Conservation (phyloP, 2,113 vertebrate species). For the Nannospalax galili region DNA sequence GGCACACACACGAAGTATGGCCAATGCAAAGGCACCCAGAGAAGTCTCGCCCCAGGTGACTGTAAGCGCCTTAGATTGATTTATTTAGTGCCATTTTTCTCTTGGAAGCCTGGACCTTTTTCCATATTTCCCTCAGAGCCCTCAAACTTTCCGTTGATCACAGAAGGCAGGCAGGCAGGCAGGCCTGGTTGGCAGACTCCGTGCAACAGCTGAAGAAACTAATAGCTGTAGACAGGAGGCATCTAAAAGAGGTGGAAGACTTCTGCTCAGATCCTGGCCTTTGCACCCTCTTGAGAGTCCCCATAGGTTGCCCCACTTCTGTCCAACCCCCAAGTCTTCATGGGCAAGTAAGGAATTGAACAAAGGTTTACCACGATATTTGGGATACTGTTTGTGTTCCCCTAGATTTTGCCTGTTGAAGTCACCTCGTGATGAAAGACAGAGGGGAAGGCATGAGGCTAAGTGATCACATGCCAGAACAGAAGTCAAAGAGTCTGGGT, state of each 20-base stretch:
- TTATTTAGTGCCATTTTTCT: slow-evolving; percentile 22
- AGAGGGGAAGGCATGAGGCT: too few relatives aligned
- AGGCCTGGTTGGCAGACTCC: background rate
- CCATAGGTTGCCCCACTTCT: background rate
- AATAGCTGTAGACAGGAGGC: background rate
- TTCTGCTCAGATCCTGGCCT: background rate
- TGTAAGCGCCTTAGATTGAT: slow-evolving; percentile 49
- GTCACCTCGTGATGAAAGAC: background rate
- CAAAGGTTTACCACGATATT: background rate
- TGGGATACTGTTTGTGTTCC: background rate
- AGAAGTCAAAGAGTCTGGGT: background rate
- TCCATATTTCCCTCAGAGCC: background rate
- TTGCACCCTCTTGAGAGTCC: background rate
- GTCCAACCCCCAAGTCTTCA: background rate
- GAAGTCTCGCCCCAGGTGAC: slow-evolving; percentile 26
- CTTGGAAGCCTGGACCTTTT: background rate
- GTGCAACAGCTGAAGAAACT: background rate
- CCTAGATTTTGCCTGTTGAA: background rate
- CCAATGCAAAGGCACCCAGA: background rate
- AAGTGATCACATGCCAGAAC: too few relatives aligned
- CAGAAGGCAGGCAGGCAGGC: background rate
- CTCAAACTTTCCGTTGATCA: slow-evolving; percentile 16
- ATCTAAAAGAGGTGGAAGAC: background rate
- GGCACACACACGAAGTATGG: background rate
- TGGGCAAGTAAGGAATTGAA: background rate